These are phyloP conservation scores for Streptopelia turtur DNA, from an alignment of 2,797 vertebrate species.

Conservation along the genomic window DNA sequence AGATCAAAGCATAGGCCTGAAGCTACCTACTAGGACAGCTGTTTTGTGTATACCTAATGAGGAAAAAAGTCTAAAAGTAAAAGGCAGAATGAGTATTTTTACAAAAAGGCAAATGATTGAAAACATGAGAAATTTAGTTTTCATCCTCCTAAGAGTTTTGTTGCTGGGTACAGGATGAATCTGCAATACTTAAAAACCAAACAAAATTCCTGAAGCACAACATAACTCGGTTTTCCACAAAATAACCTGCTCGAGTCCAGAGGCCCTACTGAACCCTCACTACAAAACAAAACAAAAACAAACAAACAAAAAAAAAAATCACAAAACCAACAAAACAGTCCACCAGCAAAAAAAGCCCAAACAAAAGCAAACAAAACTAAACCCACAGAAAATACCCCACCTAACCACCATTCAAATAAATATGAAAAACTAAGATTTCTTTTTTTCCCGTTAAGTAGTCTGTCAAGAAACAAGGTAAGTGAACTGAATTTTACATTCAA, in stretches of 20 bases:
- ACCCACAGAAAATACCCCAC: neutral
- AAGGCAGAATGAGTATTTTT: neutral
- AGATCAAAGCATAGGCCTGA: slow-evolving; percentile 24
- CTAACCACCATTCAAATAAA: neutral
- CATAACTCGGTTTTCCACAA: neutral
- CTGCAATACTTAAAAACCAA: neutral
- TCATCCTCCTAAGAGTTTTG: neutral
- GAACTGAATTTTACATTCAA: neutral
- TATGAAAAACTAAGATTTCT: neutral
- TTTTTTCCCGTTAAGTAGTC: neutral
- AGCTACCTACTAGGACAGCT: neutral
- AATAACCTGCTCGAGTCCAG: neutral
- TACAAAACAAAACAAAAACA: neutral
- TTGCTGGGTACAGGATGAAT: neutral
- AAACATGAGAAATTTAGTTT: neutral
- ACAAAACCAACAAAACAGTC: neutral
- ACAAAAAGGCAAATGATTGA: neutral
- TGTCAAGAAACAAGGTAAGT: neutral
- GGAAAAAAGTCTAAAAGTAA: neutral
- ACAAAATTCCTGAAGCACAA: neutral
- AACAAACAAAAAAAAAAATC: too few relatives aligned
- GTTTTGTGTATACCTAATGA: neutral
- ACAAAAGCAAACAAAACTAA: neutral
- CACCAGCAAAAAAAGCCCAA: neutral
- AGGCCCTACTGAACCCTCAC: neutral